These are phyloP conservation scores for Enoplosus armatus DNA, from an alignment of 2,797 vertebrate genomes.

Conservation along the genomic window DNA sequence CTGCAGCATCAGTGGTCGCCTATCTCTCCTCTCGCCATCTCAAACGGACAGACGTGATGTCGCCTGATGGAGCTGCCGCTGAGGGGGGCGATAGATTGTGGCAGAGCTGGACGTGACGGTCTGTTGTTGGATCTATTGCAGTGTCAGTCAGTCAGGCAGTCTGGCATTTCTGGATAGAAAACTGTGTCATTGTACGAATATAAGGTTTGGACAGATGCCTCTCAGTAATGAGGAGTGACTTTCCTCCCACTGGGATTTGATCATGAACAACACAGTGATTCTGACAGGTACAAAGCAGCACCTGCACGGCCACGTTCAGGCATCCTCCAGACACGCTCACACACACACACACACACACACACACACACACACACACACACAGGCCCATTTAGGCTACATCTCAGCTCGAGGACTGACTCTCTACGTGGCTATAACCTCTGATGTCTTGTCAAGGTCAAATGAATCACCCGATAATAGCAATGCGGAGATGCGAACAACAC, in stretches of 20 bases:
- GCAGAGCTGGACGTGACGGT: slow-evolving; percentile 24
- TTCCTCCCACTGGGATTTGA: background rate
- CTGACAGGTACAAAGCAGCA: slow-evolving; percentile 51
- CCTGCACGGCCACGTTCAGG: slow-evolving; percentile 37
- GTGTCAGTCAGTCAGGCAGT: slow-evolving; percentile 36
- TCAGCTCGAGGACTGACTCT: slow-evolving; percentile 26
- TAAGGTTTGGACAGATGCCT: background rate
- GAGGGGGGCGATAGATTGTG: slow-evolving; percentile 8
- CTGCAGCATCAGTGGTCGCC: slow-evolving; percentile 62
- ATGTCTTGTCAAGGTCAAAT: slow-evolving; percentile 78
- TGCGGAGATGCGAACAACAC: background rate
- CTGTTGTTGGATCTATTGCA: slow-evolving; percentile 23
- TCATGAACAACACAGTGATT: background rate
- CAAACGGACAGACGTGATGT: slow-evolving; percentile 56
- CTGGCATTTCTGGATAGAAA: slow-evolving; percentile 2
- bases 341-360: too few relatives aligned
- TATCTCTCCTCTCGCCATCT: slow-evolving; percentile 58
- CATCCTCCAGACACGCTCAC: slow-evolving; percentile 9
- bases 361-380: too few relatives aligned
- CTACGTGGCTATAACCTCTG: slow-evolving; percentile 60
- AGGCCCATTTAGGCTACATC: slow-evolving; percentile 31
- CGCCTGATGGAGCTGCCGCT: slow-evolving; percentile 33
- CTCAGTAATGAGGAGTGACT: background rate
- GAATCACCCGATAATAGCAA: slow-evolving; percentile 4
- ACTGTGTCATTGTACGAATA: slow-evolving; percentile 17